Evolutionary conservation across 2,113 vertebrate genomes (phyloP).

Genomic region (Tricholaema leucomelas): DNA sequence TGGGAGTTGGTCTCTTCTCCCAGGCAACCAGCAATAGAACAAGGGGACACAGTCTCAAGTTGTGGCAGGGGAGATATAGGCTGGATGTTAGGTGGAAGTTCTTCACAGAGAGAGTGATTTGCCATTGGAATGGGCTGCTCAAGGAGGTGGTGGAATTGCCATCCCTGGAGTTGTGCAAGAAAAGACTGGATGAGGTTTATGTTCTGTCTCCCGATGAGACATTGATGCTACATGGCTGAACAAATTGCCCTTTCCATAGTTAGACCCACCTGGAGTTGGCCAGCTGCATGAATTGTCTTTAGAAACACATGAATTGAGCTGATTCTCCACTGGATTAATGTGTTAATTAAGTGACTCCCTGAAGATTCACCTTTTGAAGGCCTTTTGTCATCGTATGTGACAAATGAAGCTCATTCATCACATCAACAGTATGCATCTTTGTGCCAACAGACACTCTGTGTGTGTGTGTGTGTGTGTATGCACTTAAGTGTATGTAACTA

Average conservation of each 20-base stretch:
- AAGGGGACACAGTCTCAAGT: too few species aligned
- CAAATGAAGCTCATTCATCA: neutral
- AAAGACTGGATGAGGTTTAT: too few species aligned
- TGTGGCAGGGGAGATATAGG: too few species aligned
- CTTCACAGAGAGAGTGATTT: too few species aligned
- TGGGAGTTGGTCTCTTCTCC: too few species aligned
- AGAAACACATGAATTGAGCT: too few species aligned
- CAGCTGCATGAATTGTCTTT: too few species aligned
- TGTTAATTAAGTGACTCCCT: neutral
- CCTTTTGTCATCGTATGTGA: neutral
- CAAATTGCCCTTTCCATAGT: neutral
- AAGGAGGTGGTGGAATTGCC: too few species aligned
- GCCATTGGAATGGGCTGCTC: too few species aligned
- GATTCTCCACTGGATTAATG: neutral
- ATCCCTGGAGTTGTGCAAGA: too few species aligned
- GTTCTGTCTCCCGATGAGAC: neutral
- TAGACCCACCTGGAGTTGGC: neutral
- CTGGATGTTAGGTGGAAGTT: too few species aligned
- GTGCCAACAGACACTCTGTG: neutral
- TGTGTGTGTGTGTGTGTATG: neutral
- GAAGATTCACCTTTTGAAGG: neutral
- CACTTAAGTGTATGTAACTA: neutral
- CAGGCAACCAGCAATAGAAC: too few species aligned
- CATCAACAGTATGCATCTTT: neutral
- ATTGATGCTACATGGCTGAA: neutral